Conservation (phyloP, 2,113 vertebrate species). For the Lynx canadensis region DNA sequence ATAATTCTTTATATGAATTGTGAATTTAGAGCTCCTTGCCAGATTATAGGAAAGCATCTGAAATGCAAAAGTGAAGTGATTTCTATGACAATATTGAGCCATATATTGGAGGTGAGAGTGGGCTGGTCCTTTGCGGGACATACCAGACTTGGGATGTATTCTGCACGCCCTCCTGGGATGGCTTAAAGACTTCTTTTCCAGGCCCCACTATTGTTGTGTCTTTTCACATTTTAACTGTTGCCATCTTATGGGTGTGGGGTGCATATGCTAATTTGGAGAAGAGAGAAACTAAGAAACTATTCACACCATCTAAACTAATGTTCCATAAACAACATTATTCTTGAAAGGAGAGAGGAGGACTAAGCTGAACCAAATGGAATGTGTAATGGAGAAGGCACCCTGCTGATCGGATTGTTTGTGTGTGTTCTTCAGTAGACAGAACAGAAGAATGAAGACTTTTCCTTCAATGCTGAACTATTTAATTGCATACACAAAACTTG, state of each 20-base stretch:
- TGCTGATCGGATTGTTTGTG: neutral
- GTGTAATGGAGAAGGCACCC: neutral
- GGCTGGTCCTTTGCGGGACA: neutral
- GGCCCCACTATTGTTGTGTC: neutral
- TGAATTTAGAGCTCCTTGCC: neutral
- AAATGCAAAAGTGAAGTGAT: neutral
- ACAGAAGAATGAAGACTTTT: slow-evolving; percentile 17
- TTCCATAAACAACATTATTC: slow-evolving; percentile 4
- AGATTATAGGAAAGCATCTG: neutral
- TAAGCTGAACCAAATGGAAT: slow-evolving; percentile 14
- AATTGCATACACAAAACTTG: neutral
- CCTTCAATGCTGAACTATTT: neutral
- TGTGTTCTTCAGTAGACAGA: neutral
- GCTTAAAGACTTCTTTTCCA: neutral
- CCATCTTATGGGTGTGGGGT: neutral
- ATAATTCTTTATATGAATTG: neutral
- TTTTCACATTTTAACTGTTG: slow-evolving; percentile 23
- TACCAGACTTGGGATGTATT: neutral
- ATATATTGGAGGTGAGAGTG: neutral
- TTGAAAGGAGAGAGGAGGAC: neutral
- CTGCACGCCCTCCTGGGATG: neutral
- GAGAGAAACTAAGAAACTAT: neutral
- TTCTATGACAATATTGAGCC: neutral
- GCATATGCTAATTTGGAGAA: neutral
- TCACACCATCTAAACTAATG: neutral